Conservation (phyloP, 2,888 invertebrate genomes). For the Hesperia comma region DNA sequence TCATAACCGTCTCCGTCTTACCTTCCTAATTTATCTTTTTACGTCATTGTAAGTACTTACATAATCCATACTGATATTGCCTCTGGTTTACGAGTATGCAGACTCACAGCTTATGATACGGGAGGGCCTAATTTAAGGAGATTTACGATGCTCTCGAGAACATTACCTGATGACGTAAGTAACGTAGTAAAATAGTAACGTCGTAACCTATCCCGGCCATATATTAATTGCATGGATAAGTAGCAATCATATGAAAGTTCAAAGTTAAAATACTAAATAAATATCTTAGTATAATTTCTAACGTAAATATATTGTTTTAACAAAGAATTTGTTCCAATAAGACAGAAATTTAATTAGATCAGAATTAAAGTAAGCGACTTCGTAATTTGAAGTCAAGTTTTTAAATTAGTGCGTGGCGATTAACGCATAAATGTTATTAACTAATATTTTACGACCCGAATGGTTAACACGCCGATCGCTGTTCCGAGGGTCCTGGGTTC, state of each 20-base stretch:
- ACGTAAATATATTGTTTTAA: too few species aligned
- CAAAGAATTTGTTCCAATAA: too few species aligned
- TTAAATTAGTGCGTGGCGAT: too few species aligned
- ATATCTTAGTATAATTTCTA: too few species aligned
- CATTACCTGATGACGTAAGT: slow-evolving; percentile 31
- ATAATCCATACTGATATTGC: slow-evolving; percentile 17
- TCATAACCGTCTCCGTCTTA: not conserved
- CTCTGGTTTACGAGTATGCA: slow-evolving; percentile 29
- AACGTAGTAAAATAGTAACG: slow-evolving; percentile 26
- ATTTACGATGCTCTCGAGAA: slow-evolving; percentile 33
- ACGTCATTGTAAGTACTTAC: slow-evolving; percentile 5
- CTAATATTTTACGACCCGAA: too few species aligned
- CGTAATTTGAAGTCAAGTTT: too few species aligned
- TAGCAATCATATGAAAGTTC: not conserved
- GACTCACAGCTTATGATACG: slow-evolving; percentile 27
- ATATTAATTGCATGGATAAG: slow-evolving; percentile 21
- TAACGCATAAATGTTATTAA: too few species aligned
- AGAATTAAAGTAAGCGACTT: too few species aligned
- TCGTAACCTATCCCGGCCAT: not conserved
- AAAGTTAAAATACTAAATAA: not conserved
- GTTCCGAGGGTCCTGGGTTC: too few species aligned
- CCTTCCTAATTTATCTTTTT: slow-evolving; percentile 10
- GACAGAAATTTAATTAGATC: too few species aligned
- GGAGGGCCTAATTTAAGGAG: slow-evolving; percentile 30
- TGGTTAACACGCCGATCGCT: too few species aligned